phyloP scores from a whole-genome alignment of 2,113 vertebrate species.

The Amphiprion percula region DNA sequence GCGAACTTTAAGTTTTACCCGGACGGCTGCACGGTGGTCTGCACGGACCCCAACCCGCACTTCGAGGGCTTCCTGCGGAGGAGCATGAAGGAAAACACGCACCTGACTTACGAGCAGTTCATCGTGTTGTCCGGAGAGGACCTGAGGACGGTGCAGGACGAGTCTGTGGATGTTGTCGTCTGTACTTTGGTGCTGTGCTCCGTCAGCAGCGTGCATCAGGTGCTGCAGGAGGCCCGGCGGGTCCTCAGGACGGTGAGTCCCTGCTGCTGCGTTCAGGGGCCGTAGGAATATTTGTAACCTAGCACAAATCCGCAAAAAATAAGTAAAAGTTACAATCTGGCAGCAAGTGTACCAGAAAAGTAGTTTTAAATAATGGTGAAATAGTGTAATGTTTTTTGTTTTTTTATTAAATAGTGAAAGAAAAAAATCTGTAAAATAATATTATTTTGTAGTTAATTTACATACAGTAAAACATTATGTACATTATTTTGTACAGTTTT shows the following conservation, averaged over 20 bases:
- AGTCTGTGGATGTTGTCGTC: slow-evolving; percentile 87
- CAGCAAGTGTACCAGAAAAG: too few relatives aligned
- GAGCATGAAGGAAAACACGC: slow-evolving; percentile 84
- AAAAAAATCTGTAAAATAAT: too few relatives aligned
- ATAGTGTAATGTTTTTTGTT: too few relatives aligned
- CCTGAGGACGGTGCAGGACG: slow-evolving; percentile 79
- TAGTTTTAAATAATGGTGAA: too few relatives aligned
- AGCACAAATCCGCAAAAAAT: too few relatives aligned
- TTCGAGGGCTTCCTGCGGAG: slow-evolving; percentile 83
- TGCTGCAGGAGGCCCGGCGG: slow-evolving; percentile 84
- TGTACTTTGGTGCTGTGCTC: slow-evolving; percentile 90
- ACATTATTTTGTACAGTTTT: too few relatives aligned
- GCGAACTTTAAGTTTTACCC: slow-evolving; percentile 90
- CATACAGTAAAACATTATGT: too few relatives aligned
- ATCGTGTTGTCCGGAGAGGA: slow-evolving; percentile 83
- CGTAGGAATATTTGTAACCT: neutral
- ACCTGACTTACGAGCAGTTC: slow-evolving; percentile 83
- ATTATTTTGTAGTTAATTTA: too few relatives aligned
- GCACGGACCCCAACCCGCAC: slow-evolving; percentile 86
- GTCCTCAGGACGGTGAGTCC: slow-evolving; percentile 88
- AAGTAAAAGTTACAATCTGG: too few relatives aligned
- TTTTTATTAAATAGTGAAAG: too few relatives aligned
- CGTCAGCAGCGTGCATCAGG: slow-evolving; percentile 61
- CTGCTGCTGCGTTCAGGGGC: slow-evolving; percentile 22
- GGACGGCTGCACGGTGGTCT: slow-evolving; percentile 84